phyloP scores from a whole-genome alignment of 2,113 vertebrate genomes.

The Galeopterus variegatus region DNA sequence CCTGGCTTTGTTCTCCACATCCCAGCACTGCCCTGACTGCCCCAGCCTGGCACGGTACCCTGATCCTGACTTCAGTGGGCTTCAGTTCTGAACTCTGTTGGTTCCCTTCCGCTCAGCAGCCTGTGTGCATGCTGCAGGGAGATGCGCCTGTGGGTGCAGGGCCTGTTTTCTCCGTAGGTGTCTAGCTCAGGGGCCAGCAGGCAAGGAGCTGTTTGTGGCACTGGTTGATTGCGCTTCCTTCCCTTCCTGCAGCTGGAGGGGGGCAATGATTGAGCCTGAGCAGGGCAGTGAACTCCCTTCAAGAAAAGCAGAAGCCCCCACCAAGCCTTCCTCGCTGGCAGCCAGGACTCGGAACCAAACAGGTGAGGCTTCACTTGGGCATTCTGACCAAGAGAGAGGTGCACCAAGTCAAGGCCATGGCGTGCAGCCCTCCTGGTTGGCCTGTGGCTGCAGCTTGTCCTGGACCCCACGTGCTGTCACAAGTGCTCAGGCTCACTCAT shows the following conservation, averaged over 20 bases:
- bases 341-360: conserved; percentile 77
- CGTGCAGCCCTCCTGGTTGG: background rate
- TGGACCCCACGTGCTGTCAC: no score
- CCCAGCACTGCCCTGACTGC: background rate
- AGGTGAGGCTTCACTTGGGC: conserved; percentile 84
- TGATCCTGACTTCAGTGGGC: no score
- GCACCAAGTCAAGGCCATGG: background rate
- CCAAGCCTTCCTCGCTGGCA: conserved; percentile 77
- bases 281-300: conserved; percentile 89
- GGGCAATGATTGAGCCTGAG: conserved; percentile 92
- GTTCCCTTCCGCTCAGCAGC: background rate
- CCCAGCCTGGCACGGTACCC: background rate
- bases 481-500: background rate
- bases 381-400: no score
- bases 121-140: background rate
- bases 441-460: background rate
- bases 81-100: background rate
- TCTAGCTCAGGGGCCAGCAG: background rate
- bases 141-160: background rate
- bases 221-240: background rate
- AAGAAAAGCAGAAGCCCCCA: conserved; percentile 75
- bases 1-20: no score
- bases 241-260: conserved; percentile 90
- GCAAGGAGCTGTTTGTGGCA: background rate
- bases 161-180: background rate